These are phyloP conservation scores for Callimorpha dominula DNA, from an alignment of 2,888 invertebrate genomes.

Conservation along the genomic window DNA sequence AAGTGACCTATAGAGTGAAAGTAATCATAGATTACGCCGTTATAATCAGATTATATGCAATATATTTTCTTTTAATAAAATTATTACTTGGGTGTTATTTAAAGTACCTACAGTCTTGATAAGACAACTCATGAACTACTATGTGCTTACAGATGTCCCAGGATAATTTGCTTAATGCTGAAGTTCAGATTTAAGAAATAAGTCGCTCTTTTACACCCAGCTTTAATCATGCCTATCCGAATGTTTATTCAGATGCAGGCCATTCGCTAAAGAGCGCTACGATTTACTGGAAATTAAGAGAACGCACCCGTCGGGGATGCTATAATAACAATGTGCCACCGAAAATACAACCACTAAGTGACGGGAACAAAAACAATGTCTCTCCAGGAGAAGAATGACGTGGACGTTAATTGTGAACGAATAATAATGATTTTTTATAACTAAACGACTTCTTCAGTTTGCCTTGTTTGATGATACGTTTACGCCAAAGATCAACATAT, in stretches of 20 bases:
- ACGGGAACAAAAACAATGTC: slow-evolving; percentile 71
- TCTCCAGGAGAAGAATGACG: slow-evolving; percentile 43
- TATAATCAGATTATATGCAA: background rate
- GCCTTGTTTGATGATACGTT: background rate
- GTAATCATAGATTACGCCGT: background rate
- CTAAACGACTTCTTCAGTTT: background rate
- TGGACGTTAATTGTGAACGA: slow-evolving; percentile 22
- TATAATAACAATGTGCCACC: slow-evolving; percentile 81
- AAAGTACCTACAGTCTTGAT: too few species aligned
- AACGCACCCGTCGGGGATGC: slow-evolving; percentile 74
- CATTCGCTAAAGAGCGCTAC: slow-evolving; percentile 77
- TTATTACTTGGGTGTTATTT: too few species aligned
- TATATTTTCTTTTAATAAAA: background rate
- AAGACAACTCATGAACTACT: too few species aligned
- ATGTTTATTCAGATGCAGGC: slow-evolving; percentile 85
- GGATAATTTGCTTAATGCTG: background rate
- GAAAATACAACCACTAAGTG: slow-evolving; percentile 76
- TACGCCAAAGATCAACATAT: background rate
- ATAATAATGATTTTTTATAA: slow-evolving; percentile 13
- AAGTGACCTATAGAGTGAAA: background rate
- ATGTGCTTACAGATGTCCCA: too few species aligned
- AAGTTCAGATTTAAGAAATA: background rate
- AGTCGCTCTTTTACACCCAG: slow-evolving; percentile 31
- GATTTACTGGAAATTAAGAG: slow-evolving; percentile 86
- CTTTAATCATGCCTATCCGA: slow-evolving; percentile 65